A percentile compares a stretch with the other conserved stretches of the same genome.
Evolutionary conservation across 2,113 vertebrate genomes (phyloP).

Genomic region (Larimichthys polyactis): DNA sequence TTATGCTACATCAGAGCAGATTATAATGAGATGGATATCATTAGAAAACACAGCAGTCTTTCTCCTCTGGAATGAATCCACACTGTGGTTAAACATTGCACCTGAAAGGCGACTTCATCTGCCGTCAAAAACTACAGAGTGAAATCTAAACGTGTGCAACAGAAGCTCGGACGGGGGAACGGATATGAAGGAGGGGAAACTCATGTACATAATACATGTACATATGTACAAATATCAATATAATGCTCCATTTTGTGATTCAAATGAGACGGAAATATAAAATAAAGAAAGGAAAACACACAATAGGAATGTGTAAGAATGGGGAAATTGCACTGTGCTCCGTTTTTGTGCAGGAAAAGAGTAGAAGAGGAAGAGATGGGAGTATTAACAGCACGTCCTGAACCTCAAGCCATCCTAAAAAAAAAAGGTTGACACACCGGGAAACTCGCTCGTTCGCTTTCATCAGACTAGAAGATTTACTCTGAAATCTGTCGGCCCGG

Average conservation of each 20-base stretch:
- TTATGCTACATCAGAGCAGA: constrained; percentile 59
- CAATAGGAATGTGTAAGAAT: constrained; percentile 68
- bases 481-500: background rate
- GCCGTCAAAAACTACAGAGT: constrained; percentile 25
- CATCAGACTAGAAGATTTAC: background rate
- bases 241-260: constrained; percentile 20
- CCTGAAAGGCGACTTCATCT: constrained; percentile 39
- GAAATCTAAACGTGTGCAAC: constrained; percentile 44
- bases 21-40: constrained; percentile 34
- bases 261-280: constrained; percentile 7
- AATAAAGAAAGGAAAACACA: background rate
- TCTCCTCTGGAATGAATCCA: constrained; percentile 47
- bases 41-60: constrained; percentile 36
- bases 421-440: background rate
- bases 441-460: background rate
- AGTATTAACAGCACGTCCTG: constrained; percentile 18
- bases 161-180: constrained; percentile 18
- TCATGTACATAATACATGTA: constrained; percentile 19
- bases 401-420: constrained; percentile 52
- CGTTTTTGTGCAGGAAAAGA: constrained; percentile 56
- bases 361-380: constrained; percentile 46
- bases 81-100: constrained; percentile 54
- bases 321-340: constrained; percentile 63
- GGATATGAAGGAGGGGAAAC: constrained; percentile 15
- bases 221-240: constrained; percentile 37